These are phyloP conservation scores for Zele albiditarsus DNA, from an alignment of 2,888 invertebrate species.

Conservation along the genomic window DNA sequence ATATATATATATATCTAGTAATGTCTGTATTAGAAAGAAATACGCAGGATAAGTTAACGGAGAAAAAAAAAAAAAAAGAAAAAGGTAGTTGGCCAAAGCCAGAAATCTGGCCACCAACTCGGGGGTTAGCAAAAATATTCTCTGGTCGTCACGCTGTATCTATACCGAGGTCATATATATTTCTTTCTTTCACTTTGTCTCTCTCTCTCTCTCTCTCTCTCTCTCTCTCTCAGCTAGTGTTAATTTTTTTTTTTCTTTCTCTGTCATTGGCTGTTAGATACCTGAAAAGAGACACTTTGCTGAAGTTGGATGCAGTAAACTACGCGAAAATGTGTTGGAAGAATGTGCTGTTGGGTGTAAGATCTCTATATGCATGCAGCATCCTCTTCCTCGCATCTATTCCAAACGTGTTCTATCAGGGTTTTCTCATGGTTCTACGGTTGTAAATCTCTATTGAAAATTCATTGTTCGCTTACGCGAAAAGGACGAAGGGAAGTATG, in stretches of 20 bases:
- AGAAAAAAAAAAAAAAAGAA: slow-evolving; percentile 37
- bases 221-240: slow-evolving; percentile 19
- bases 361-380: neutral
- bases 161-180: slow-evolving; percentile 19
- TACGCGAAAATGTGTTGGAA: slow-evolving; percentile 12
- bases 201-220: slow-evolving; percentile 10
- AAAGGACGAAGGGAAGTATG: slow-evolving; percentile 61
- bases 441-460: slow-evolving; percentile 58
- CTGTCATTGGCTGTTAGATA: slow-evolving; percentile 2
- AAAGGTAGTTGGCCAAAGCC: slow-evolving; percentile 51
- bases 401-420: neutral
- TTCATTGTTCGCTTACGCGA: slow-evolving; percentile 54
- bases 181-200: slow-evolving; percentile 8
- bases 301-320: neutral
- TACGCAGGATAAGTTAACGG: neutral
- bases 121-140: slow-evolving; percentile 15
- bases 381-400: neutral
- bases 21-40: slow-evolving; percentile 4
- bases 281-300: slow-evolving; percentile 17
- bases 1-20: neutral
- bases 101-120: slow-evolving; percentile 53
- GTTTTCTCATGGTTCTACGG: slow-evolving; percentile 26
- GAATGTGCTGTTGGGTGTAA: neutral
- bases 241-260: neutral
- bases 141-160: slow-evolving; percentile 48